Conservation (phyloP, 2,888 invertebrate species). For the Scaptomyza cyrtandrae region DNA sequence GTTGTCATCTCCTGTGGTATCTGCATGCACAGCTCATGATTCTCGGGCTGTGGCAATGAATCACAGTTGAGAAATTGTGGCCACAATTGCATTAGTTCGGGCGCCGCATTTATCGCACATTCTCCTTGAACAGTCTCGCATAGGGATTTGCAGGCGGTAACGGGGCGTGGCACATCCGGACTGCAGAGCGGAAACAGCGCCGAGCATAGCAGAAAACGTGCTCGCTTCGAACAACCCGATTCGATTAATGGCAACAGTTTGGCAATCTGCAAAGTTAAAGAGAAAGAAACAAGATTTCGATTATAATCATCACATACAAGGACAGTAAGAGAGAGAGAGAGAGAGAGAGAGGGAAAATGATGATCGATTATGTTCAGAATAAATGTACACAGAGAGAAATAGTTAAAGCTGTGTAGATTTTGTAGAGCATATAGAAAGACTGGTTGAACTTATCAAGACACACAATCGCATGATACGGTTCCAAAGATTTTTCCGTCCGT, state of each 20-base stretch:
- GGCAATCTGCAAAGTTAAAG: slow-evolving; percentile 86
- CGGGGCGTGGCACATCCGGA: slow-evolving; percentile 92
- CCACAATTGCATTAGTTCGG: slow-evolving; percentile 89
- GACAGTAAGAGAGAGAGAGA: no score
- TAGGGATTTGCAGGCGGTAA: slow-evolving; percentile 93
- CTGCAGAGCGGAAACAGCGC: slow-evolving; percentile 96
- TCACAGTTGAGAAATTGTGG: slow-evolving; percentile 91
- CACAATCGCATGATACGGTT: slow-evolving; percentile 6
- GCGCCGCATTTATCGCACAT: slow-evolving; percentile 86
- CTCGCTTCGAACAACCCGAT: slow-evolving; percentile 91
- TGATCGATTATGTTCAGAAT: no score
- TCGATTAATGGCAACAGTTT: slow-evolving; percentile 90
- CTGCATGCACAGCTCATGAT: slow-evolving; percentile 91
- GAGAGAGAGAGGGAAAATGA: no score
- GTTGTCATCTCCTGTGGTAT: slow-evolving; percentile 83
- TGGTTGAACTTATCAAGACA: slow-evolving; percentile 4
- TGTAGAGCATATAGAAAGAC: not conserved
- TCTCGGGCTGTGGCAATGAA: slow-evolving; percentile 90
- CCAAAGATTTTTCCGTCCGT: slow-evolving; percentile 18
- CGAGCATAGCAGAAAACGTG: slow-evolving; percentile 94
- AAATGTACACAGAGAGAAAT: no score
- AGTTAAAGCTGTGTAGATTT: not conserved
- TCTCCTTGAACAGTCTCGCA: slow-evolving; percentile 91
- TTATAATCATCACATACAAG: no score
- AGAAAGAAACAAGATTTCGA: no score